Evolutionary conservation across 2,888 invertebrate species (phyloP).

Genomic region (Aspidiotus destructor): DNA sequence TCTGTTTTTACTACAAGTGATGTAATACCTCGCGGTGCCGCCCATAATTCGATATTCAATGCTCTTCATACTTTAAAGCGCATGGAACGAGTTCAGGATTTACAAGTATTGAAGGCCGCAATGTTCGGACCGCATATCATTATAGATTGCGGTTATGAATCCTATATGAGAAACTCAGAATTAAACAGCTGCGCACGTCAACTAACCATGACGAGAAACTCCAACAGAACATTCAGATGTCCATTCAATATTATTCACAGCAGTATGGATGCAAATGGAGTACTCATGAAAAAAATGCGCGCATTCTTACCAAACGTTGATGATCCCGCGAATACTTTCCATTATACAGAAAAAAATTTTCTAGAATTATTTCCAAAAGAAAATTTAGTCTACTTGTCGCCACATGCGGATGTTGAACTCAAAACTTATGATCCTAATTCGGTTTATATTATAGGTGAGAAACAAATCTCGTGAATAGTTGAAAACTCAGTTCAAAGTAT

Average conservation of each 20-base stretch:
- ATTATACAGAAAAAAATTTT: neutral
- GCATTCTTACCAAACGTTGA: neutral
- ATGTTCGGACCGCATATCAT: neutral
- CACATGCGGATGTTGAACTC: neutral
- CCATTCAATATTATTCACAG: neutral
- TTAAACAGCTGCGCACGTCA: neutral
- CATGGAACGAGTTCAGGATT: no score
- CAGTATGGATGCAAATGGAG: neutral
- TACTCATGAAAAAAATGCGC: neutral
- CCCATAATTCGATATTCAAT: no score
- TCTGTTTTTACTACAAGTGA: no score
- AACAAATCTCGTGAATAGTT: neutral
- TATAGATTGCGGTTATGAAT: conserved; percentile 1
- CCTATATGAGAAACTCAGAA: neutral
- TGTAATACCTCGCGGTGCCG: no score
- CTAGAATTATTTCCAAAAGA: neutral
- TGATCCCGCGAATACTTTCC: neutral
- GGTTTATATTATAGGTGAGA: neutral
- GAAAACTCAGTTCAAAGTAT: neutral
- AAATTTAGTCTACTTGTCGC: neutral
- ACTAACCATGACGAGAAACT: neutral
- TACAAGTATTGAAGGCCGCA: neutral
- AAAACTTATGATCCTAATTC: neutral
- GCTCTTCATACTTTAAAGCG: no score
- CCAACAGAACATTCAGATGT: neutral